Percentiles rank a stretch among this genome's conserved stretches.
phyloP scores from a whole-genome alignment of 2,888 invertebrate species.

The Panzeria rudis region DNA sequence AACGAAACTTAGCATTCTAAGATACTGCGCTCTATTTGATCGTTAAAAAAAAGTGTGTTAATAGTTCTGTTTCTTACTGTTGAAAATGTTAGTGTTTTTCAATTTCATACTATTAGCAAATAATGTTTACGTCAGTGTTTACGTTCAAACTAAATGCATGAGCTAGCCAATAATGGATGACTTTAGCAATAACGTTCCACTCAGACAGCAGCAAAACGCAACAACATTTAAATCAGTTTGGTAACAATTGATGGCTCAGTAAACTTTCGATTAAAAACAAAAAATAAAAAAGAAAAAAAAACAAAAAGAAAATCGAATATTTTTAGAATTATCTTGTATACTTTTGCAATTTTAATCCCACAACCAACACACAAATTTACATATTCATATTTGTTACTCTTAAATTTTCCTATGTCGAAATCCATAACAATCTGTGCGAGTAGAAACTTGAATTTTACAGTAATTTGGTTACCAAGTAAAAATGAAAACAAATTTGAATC shows the following conservation, averaged over 20 bases:
- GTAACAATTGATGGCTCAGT: conserved; percentile 62
- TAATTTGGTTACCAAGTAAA: conserved; percentile 52
- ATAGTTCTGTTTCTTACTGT: background rate
- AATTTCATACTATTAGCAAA: conserved; percentile 29
- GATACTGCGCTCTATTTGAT: too few species aligned
- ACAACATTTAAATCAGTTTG: conserved; percentile 51
- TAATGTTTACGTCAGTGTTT: conserved; percentile 25
- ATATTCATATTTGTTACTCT: background rate
- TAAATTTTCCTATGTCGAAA: background rate
- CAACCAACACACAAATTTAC: background rate
- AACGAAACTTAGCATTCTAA: too few species aligned
- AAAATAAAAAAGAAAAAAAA: background rate
- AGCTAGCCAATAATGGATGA: conserved; percentile 28
- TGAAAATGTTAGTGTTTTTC: background rate
- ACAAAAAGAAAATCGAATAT: background rate
- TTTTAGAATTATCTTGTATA: too few species aligned
- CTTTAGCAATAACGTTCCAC: conserved; percentile 31
- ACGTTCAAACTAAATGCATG: conserved; percentile 28
- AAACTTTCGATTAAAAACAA: conserved; percentile 48
- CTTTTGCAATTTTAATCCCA: conserved; percentile 52
- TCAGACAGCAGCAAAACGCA: conserved; percentile 10
- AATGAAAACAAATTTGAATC: conserved; percentile 63
- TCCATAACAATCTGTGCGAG: background rate
- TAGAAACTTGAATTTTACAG: background rate
- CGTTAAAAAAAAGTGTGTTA: background rate